Percentiles rank a stretch among this genome's conserved stretches.
Evolutionary conservation across 1,140 invertebrate genomes (phyloP).

Genomic region (Euwallacea similis): DNA sequence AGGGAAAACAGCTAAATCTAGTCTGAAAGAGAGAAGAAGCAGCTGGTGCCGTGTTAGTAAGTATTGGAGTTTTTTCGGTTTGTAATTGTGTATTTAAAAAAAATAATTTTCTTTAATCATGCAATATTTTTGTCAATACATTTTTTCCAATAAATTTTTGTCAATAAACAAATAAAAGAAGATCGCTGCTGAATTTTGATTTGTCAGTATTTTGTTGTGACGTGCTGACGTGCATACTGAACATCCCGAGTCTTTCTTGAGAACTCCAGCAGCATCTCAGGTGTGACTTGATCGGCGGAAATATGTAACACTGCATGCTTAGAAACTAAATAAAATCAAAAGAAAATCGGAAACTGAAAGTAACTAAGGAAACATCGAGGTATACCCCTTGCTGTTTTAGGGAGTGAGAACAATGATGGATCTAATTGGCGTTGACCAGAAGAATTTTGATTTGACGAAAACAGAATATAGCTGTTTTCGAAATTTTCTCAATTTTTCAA

Average conservation of each 20-base stretch:
- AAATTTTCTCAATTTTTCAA: too few species aligned
- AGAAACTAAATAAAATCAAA: slow-evolving; percentile 13
- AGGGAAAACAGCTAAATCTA: slow-evolving; percentile 32
- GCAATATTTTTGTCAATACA: background rate
- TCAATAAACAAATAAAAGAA: background rate
- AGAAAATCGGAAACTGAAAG: slow-evolving; percentile 17
- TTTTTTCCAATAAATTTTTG: too few species aligned
- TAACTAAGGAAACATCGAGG: slow-evolving; percentile 26
- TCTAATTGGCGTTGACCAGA: slow-evolving; percentile 14
- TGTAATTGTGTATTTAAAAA: background rate
- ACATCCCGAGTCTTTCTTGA: slow-evolving; percentile 5
- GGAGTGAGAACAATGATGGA: background rate
- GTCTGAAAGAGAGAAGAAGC: slow-evolving; percentile 33
- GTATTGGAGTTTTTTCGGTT: slow-evolving; percentile 28
- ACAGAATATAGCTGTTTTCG: too few species aligned
- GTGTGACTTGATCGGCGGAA: slow-evolving; percentile 31
- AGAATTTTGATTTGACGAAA: background rate
- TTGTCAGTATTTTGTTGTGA: slow-evolving; percentile 46
- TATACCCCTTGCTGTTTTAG: slow-evolving; percentile 12
- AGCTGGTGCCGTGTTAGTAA: slow-evolving; percentile 29
- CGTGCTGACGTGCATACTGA: slow-evolving; percentile 46
- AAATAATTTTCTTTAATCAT: background rate
- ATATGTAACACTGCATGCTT: slow-evolving; percentile 34
- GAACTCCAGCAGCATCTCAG: slow-evolving; percentile 29
- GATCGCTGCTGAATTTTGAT: slow-evolving; percentile 10